phyloP scores from a whole-genome alignment of 2,797 vertebrate species.

The Rhinatrema bivittatum region DNA sequence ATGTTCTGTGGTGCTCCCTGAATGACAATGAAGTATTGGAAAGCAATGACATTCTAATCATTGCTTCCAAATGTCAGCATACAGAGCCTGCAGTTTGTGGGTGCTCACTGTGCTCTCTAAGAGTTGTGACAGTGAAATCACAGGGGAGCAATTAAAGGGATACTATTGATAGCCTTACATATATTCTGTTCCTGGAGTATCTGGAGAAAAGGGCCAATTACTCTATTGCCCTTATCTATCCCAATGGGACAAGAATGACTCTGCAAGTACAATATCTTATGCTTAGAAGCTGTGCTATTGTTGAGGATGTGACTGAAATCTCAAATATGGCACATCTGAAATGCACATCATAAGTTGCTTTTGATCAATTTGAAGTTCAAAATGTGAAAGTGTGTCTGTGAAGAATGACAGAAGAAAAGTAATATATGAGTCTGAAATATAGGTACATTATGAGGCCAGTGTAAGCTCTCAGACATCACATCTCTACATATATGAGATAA shows the following conservation, averaged over 20 bases:
- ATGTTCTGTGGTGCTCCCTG: conserved; percentile 29
- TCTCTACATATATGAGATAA: too few relatives aligned
- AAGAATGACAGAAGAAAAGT: too few relatives aligned
- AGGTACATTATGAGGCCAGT: too few relatives aligned
- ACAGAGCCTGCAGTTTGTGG: conserved; percentile 44
- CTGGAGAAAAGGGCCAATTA: conserved; percentile 57
- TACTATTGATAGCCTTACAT: conserved; percentile 57
- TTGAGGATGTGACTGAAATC: conserved; percentile 21
- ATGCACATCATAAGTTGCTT: conserved; percentile 3
- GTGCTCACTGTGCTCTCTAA: conserved; percentile 45
- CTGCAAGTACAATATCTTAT: conserved; percentile 45
- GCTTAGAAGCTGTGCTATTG: not conserved
- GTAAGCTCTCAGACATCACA: too few relatives aligned
- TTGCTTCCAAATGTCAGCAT: conserved; percentile 58
- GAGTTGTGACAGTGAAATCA: conserved; percentile 53
- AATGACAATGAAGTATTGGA: conserved; percentile 57
- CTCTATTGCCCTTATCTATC: conserved; percentile 58
- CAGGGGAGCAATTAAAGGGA: conserved; percentile 57
- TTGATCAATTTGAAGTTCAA: conserved; percentile 20
- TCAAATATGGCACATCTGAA: not conserved
- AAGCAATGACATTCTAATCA: conserved; percentile 62
- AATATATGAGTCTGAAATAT: too few relatives aligned
- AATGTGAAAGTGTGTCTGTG: not conserved
- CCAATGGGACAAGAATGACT: conserved; percentile 50
- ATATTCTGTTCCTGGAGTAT: conserved; percentile 45